Evolutionary conservation across 2,797 vertebrate species (phyloP).

Genomic region (Hemibagrus guttatus): DNA sequence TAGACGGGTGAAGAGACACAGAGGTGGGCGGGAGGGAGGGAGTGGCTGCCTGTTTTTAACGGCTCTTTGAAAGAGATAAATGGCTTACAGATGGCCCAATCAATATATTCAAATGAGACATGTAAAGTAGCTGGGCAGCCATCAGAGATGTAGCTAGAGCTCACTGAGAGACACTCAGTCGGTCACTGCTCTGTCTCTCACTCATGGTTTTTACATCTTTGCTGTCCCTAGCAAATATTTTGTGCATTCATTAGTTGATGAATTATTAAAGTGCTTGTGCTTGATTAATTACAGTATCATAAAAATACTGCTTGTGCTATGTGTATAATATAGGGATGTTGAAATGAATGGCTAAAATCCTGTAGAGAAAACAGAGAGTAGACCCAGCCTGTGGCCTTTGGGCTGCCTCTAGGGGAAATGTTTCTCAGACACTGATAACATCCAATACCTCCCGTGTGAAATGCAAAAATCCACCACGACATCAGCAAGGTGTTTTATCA

Average conservation of each 20-base stretch:
- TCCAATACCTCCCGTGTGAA: slow-evolving; percentile 69
- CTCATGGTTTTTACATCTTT: slow-evolving; percentile 5
- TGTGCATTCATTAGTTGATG: background rate
- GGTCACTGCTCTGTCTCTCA: slow-evolving; percentile 35
- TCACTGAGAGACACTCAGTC: slow-evolving; percentile 33
- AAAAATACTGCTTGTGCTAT: background rate
- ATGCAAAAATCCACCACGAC: slow-evolving; percentile 74
- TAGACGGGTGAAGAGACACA: slow-evolving; percentile 63
- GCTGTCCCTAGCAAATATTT: slow-evolving; percentile 5
- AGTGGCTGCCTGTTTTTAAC: slow-evolving; percentile 73
- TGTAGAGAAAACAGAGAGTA: slow-evolving; percentile 45
- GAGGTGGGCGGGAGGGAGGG: slow-evolving; percentile 70
- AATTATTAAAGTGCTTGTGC: slow-evolving; percentile 8
- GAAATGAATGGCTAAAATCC: slow-evolving; percentile 36
- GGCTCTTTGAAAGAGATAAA: slow-evolving; percentile 82
- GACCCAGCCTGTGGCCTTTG: slow-evolving; percentile 57
- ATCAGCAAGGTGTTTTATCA: slow-evolving; percentile 77
- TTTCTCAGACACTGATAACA: slow-evolving; percentile 75
- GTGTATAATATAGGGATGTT: background rate
- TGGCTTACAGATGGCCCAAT: slow-evolving; percentile 83
- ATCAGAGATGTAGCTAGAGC: slow-evolving; percentile 53
- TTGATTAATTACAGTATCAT: slow-evolving; percentile 8
- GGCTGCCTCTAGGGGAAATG: slow-evolving; percentile 60
- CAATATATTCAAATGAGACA: slow-evolving; percentile 84
- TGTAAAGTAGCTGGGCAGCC: slow-evolving; percentile 64